Evolutionary conservation across 1,140 invertebrate genomes (phyloP).

Genomic region (Paraescarpia echinospica): DNA sequence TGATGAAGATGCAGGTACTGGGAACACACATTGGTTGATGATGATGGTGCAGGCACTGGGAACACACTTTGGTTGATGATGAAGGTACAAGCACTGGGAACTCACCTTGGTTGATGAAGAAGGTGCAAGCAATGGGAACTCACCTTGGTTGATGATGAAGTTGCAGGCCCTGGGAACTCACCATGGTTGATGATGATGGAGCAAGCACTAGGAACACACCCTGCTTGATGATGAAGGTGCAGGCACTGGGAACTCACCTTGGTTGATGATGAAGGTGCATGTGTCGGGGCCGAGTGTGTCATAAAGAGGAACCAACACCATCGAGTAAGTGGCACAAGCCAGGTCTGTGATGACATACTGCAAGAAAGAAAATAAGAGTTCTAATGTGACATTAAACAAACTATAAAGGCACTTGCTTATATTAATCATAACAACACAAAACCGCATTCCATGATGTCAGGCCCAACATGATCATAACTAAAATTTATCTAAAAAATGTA

Average conservation of each 20-base stretch:
- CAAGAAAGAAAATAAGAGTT: neutral
- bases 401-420: no score
- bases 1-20: no score
- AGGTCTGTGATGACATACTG: neutral
- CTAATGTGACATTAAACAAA: no score
- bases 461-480: no score
- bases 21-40: neutral
- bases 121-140: no score
- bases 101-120: neutral
- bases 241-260: neutral
- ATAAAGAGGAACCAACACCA: neutral
- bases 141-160: no score
- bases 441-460: no score
- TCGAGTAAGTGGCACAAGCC: slow-evolving; percentile 9
- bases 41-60: neutral
- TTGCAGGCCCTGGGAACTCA: neutral
- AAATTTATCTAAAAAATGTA: no score
- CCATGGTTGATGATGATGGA: neutral
- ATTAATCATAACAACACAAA: no score
- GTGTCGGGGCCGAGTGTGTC: neutral
- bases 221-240: neutral
- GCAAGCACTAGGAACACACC: neutral
- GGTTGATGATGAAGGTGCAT: neutral
- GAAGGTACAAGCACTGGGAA: neutral
- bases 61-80: neutral